Base-by-base conservation (phyloP, 2,888 invertebrate genomes). In the Fragum sueziense region DNA sequence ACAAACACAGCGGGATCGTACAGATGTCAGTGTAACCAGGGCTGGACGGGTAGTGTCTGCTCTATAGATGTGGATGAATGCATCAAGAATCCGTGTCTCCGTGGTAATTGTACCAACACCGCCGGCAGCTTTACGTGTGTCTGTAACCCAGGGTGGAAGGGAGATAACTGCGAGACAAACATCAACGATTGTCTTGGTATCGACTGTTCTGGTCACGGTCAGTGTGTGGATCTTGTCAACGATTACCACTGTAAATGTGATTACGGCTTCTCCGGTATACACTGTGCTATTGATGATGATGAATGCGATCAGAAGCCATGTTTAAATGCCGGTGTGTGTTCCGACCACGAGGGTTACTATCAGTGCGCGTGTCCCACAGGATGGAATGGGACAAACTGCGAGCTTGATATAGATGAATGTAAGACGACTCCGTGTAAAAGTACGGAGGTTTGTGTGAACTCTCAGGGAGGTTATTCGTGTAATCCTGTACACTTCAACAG, bases 221-320 rank as follows among this genome's bases (percentile, higher is more conserved):
- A 62, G 1, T 88, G 88, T 59, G 29, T 68, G 6, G 78, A 87
- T 52, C 70, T 51, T 22, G 57, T 79, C 22, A 79, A 74, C 9
- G 37, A 70, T 29, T 86, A 81, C 47, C 54, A 65, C 11, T 88
- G 88, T 79, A 4, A 51, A 17, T 88, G 88, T 71, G 52, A 62
- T 9, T 59, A 70, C 31, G 84, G 84, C 67, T 82, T 71, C 54
- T 20, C 61, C 57, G 86, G 84, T 22, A 47, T 61, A 22, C 1
- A 27, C 4, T 86, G 84, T 80, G 67, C 57, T 11, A 51, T 37
- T n/a, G 77, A 77, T 20, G 27, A 68, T 14, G 41, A 81, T 27
- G 81, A 81, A 61, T 81, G 81, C 65, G 20, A 47, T 20, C n/a
- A 7, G 33, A 47, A 59, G 9, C 65, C 69, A 65, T 80, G 80